Conservation (phyloP, 2,888 invertebrate genomes). For the Eupithecia insigniata region DNA sequence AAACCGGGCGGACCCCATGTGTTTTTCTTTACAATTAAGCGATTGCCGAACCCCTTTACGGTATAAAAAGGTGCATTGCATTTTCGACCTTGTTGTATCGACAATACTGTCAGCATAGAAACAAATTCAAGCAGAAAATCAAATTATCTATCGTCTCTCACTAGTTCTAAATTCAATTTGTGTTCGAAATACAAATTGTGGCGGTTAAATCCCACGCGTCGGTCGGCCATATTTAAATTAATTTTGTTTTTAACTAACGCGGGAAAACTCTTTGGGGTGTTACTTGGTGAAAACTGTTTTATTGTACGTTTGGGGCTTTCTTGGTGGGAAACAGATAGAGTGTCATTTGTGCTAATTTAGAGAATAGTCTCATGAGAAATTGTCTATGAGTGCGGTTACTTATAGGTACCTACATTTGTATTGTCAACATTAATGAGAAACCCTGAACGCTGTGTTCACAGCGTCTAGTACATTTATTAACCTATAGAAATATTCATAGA, state of each 20-base stretch:
- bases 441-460: not conserved
- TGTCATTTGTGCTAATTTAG: conserved; percentile 44
- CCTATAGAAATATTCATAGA: not conserved
- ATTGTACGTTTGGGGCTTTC: conserved; percentile 56
- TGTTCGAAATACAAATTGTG: conserved; percentile 75
- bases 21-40: conserved; percentile 80
- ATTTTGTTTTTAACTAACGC: conserved; percentile 72
- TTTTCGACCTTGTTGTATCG: conserved; percentile 51
- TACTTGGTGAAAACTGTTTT: conserved; percentile 62
- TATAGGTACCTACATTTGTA: conserved; percentile 30
- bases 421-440: conserved; percentile 19
- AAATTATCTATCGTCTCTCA: conserved; percentile 61
- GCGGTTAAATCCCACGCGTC: conserved; percentile 67
- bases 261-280: conserved; percentile 66
- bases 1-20: conserved; percentile 73
- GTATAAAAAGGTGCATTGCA: conserved; percentile 48
- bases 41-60: conserved; percentile 60
- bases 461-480: not conserved
- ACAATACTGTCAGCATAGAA: conserved; percentile 51
- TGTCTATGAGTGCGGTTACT: conserved; percentile 22
- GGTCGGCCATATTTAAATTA: conserved; percentile 73
- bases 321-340: conserved; percentile 44
- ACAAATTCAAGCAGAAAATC: conserved; percentile 55
- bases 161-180: conserved; percentile 75
- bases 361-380: conserved; percentile 39